Evolutionary conservation across 2,797 vertebrate species (phyloP).

Genomic region (Microctenopoma lineatum): DNA sequence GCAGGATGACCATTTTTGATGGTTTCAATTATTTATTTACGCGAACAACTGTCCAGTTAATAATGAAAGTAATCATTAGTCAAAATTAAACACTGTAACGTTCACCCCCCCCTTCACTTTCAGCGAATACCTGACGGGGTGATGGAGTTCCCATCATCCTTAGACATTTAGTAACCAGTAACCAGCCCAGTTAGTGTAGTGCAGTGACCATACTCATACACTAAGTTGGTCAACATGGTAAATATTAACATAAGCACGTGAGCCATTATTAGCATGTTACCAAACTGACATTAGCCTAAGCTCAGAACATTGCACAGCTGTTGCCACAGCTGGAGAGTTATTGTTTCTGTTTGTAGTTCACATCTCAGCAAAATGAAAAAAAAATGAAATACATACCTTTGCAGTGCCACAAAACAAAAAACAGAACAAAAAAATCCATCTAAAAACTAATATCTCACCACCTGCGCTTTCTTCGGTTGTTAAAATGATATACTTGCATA

Average conservation of each 20-base stretch:
- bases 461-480: conserved; percentile 15
- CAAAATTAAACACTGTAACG: background rate
- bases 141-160: background rate
- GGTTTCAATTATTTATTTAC: too few species aligned
- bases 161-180: too few species aligned
- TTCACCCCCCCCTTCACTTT: background rate
- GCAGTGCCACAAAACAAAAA: background rate
- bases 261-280: background rate
- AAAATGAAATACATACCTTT: background rate
- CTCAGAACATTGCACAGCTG: too few species aligned
- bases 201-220: background rate
- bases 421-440: conserved; percentile 1
- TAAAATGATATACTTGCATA: conserved; percentile 35
- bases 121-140: background rate
- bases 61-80: background rate
- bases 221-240: too few species aligned
- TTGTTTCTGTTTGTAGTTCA: background rate
- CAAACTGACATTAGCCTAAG: background rate
- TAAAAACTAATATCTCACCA: background rate
- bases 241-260: background rate
- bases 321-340: background rate
- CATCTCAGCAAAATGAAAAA: background rate
- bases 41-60: too few species aligned
- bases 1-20: too few species aligned
- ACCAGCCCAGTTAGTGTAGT: too few species aligned